Percentiles rank a stretch among this genome's conserved stretches.
Conservation (phyloP, 2,113 vertebrate genomes). For the Shinisaurus crocodilurus region DNA sequence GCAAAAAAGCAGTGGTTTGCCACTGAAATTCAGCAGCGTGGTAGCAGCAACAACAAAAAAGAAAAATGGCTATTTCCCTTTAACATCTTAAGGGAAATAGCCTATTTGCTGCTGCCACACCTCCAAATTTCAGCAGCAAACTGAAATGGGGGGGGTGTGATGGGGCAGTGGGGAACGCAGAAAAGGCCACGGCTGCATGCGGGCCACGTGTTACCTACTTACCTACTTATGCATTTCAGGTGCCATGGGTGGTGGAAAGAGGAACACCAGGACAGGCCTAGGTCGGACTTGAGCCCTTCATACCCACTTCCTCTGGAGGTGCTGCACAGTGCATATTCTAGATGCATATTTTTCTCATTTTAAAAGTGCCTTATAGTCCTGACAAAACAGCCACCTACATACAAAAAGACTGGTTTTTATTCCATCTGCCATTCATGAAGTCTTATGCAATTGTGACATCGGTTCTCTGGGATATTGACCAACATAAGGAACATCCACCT, state of each 20-base stretch:
- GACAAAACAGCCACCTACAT: background rate
- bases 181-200: no score
- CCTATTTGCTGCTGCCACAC: no score
- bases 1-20: no score
- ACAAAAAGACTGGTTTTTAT: background rate
- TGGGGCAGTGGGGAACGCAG: no score
- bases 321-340: background rate
- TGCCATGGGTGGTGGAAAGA: background rate
- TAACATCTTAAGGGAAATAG: no score
- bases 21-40: no score
- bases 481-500: background rate
- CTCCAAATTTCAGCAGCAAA: no score
- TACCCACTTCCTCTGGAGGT: background rate
- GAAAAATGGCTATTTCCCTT: no score
- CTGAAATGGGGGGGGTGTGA: no score
- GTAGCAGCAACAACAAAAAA: no score
- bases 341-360: background rate
- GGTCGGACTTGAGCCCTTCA: background rate
- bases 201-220: no score
- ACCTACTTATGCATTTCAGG: background rate
- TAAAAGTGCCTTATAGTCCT: background rate
- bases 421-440: background rate
- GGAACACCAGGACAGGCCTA: background rate
- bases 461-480: background rate
- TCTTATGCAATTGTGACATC: background rate